Conservation (phyloP, 2,113 vertebrate species). For the Isurus oxyrinchus region DNA sequence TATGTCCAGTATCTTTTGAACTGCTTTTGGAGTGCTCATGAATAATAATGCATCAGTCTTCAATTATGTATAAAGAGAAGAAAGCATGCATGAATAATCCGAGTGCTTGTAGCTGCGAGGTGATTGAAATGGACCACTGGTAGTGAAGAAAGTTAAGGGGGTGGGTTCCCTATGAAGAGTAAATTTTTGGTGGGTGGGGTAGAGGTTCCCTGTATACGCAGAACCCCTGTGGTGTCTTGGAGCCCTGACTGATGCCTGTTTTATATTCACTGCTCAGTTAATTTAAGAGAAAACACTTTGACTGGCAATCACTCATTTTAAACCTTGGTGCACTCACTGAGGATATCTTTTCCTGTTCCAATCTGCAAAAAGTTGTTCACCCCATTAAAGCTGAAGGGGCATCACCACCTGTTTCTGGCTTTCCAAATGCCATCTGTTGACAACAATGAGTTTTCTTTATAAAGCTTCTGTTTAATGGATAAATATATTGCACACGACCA, state of each 20-base stretch:
- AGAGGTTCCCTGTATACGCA: not conserved
- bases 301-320: not conserved
- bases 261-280: not conserved
- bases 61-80: slow-evolving; percentile 30
- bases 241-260: not conserved
- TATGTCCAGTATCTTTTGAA: not conserved
- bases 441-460: not conserved
- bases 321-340: not conserved
- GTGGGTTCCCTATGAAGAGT: not conserved
- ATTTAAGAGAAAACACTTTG: not conserved
- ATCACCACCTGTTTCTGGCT: not conserved
- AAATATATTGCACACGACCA: not conserved
- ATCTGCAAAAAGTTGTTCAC: not conserved
- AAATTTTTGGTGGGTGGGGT: not conserved
- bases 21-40: not conserved
- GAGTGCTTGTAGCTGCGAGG: not conserved
- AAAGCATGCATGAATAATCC: not conserved
- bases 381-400: not conserved
- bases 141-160: not conserved
- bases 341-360: not conserved
- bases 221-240: not conserved
- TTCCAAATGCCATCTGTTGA: not conserved
- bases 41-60: not conserved
- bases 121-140: not conserved
- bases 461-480: not conserved